phyloP scores from a whole-genome alignment of 2,113 vertebrate genomes.

The Syrrhaptes paradoxus region DNA sequence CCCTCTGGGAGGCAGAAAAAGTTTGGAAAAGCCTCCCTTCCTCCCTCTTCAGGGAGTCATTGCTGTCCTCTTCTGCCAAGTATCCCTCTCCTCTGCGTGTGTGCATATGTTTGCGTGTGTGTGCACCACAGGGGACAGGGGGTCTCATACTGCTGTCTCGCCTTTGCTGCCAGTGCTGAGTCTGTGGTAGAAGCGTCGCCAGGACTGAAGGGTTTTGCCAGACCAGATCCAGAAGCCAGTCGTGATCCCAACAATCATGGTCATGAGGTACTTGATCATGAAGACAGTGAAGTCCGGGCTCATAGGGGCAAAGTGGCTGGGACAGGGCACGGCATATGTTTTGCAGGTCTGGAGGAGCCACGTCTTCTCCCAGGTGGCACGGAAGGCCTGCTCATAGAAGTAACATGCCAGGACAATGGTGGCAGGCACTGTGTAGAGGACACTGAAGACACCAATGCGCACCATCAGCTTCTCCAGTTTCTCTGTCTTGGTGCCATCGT shows the following conservation, averaged over 20 bases:
- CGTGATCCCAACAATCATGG: slow-evolving; percentile 92
- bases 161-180: slow-evolving; percentile 91
- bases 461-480: slow-evolving; percentile 94
- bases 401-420: slow-evolving; percentile 89
- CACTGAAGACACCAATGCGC: slow-evolving; percentile 88
- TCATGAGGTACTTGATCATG: slow-evolving; percentile 97
- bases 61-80: background rate
- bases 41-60: background rate
- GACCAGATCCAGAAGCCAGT: slow-evolving; percentile 97
- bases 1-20: background rate
- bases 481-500: slow-evolving; percentile 95
- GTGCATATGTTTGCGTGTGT: background rate
- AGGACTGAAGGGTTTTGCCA: slow-evolving; percentile 91
- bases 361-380: slow-evolving; percentile 88
- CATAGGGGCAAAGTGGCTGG: slow-evolving; percentile 80
- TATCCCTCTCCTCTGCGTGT: background rate
- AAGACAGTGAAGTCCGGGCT: slow-evolving; percentile 91
- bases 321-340: slow-evolving; percentile 86
- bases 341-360: slow-evolving; percentile 91
- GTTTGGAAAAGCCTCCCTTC: background rate
- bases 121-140: background rate
- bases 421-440: slow-evolving; percentile 88
- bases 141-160: slow-evolving; percentile 92
- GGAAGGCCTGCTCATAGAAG: slow-evolving; percentile 91
- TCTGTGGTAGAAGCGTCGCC: slow-evolving; percentile 88